Conservation (phyloP, 2,113 vertebrate species). For the Chrysemys picta region DNA sequence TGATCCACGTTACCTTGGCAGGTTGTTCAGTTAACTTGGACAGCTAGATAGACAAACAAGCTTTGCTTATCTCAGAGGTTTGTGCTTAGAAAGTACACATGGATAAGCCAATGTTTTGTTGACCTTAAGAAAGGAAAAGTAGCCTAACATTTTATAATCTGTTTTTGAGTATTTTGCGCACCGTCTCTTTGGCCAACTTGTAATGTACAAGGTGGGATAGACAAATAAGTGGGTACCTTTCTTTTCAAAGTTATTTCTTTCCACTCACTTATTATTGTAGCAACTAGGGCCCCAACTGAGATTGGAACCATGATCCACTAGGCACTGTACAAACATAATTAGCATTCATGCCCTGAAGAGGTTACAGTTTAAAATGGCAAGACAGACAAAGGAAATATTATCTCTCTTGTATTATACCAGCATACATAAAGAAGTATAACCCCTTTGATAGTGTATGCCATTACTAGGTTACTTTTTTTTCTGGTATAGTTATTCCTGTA, state of each 20-base stretch:
- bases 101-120: background rate
- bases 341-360: background rate
- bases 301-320: background rate
- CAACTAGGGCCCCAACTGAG: background rate
- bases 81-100: background rate
- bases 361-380: background rate
- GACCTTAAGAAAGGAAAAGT: background rate
- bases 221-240: background rate
- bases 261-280: background rate
- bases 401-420: background rate
- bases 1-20: conserved; percentile 43
- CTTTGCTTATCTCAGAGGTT: conserved; percentile 1
- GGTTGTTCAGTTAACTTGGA: conserved; percentile 21
- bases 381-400: background rate
- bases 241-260: background rate
- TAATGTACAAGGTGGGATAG: background rate
- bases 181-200: background rate
- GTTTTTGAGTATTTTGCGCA: background rate
- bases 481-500: no score
- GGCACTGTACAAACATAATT: no score
- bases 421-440: no score
- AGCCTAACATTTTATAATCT: background rate
- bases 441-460: no score
- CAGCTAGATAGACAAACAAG: background rate
- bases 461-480: no score